These are phyloP conservation scores for Alosa sapidissima DNA, from an alignment of 2,797 vertebrate species.

Conservation along the genomic window DNA sequence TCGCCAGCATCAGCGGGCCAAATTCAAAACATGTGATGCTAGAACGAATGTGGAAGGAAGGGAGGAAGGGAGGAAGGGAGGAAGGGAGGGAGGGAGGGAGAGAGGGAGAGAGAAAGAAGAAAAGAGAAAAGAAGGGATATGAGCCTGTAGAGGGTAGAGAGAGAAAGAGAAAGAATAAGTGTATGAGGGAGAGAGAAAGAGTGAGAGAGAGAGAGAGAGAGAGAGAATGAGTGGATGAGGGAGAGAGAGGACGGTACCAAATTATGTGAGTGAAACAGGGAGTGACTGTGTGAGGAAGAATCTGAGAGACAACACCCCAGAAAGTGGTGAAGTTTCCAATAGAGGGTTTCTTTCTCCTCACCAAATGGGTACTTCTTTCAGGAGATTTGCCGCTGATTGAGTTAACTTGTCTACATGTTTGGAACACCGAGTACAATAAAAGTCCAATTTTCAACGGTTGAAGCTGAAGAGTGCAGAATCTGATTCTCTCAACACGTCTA, in stretches of 20 bases:
- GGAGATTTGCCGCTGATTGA: too few species aligned
- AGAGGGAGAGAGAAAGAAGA: too few species aligned
- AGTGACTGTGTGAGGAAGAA: not conserved
- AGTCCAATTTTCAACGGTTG: not conserved
- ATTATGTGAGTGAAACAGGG: not conserved
- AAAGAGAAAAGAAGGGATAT: not conserved
- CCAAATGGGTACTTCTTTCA: too few species aligned
- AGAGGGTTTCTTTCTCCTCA: too few species aligned
- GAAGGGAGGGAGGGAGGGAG: too few species aligned
- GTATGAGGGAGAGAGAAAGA: not conserved
- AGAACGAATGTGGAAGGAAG: not conserved
- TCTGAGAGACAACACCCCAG: not conserved
- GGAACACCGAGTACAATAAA: not conserved
- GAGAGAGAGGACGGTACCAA: not conserved
- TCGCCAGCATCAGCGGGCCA: not conserved
- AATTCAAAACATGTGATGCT: constrained; percentile 7
- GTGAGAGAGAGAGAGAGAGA: not conserved
- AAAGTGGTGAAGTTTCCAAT: not conserved
- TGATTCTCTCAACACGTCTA: not conserved
- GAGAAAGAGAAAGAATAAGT: not conserved
- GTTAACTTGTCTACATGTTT: too few species aligned
- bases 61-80: not conserved
- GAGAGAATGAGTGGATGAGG: not conserved
- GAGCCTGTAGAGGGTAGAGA: not conserved
- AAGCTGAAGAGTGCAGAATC: not conserved